Evolutionary conservation across 2,113 vertebrate species (phyloP).

Genomic region (Eolophus roseicapilla): DNA sequence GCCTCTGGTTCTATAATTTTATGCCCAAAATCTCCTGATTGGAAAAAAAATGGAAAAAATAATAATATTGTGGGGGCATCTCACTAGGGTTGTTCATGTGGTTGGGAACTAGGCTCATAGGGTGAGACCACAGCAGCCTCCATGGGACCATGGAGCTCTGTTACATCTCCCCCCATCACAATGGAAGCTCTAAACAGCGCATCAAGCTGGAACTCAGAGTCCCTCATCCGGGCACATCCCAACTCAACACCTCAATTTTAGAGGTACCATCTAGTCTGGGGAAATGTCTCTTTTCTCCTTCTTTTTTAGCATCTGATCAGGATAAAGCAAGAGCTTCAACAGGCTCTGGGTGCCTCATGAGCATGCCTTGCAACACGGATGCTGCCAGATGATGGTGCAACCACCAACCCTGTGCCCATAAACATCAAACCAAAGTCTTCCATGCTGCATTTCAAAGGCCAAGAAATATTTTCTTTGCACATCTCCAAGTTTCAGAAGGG

Average conservation of each 20-base stretch:
- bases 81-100: background rate
- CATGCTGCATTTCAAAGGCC: background rate
- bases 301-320: background rate
- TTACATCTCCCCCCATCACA: accelerated
- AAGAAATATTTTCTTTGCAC: background rate
- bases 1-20: background rate
- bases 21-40: background rate
- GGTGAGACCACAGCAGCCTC: background rate
- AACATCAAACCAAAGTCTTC: background rate
- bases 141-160: accelerated
- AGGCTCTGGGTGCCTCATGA: background rate
- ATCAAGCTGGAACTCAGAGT: background rate
- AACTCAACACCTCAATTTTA: background rate
- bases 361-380: accelerated
- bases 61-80: background rate
- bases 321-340: background rate
- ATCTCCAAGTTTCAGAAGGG: background rate
- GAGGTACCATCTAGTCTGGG: background rate
- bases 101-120: background rate
- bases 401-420: background rate
- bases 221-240: background rate
- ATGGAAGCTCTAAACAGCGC: background rate
- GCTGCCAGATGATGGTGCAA: background rate
- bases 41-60: background rate
- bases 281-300: background rate